A percentile compares a stretch with the other conserved stretches of the same genome.
These are phyloP conservation scores for Argyrosomus regius DNA, from an alignment of 2,797 vertebrate species.

Conservation along the genomic window DNA sequence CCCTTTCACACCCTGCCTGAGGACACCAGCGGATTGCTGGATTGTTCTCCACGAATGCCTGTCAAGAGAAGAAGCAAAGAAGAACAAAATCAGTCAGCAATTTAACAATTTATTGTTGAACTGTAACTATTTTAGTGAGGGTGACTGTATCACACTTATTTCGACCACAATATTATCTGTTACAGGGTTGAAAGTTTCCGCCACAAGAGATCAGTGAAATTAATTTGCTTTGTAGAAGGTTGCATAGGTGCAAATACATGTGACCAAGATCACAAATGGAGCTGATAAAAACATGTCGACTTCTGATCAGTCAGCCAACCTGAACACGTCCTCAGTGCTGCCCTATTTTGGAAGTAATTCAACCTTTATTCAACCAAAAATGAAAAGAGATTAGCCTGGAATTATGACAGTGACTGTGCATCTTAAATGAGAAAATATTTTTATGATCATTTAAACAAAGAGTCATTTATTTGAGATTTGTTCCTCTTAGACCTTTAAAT, in stretches of 20 bases:
- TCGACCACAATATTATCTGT: neutral
- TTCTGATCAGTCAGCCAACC: neutral
- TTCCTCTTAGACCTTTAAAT: conserved; percentile 23
- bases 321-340: neutral
- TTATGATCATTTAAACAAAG: conserved; percentile 35
- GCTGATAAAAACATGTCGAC: neutral
- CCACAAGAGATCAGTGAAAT: neutral
- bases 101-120: neutral
- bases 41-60: conserved; percentile 99
- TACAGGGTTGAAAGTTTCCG: neutral
- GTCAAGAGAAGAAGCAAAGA: conserved; percentile 24
- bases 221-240: neutral
- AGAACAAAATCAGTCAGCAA: neutral
- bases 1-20: conserved; percentile 94
- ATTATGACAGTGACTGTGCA: neutral
- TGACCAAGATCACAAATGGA: neutral
- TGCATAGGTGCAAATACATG: neutral
- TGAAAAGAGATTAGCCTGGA: neutral
- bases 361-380: conserved; percentile 29
- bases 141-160: too few relatives aligned
- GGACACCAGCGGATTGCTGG: conserved; percentile 99
- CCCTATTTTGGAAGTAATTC: conserved; percentile 15
- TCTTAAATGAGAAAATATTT: conserved; percentile 29
- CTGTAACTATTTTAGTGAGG: neutral
- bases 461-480: conserved; percentile 17